Percentiles rank a stretch among this genome's conserved stretches.
phyloP scores from a whole-genome alignment of 2,888 invertebrate genomes.

The Hoplodrina blanda region DNA sequence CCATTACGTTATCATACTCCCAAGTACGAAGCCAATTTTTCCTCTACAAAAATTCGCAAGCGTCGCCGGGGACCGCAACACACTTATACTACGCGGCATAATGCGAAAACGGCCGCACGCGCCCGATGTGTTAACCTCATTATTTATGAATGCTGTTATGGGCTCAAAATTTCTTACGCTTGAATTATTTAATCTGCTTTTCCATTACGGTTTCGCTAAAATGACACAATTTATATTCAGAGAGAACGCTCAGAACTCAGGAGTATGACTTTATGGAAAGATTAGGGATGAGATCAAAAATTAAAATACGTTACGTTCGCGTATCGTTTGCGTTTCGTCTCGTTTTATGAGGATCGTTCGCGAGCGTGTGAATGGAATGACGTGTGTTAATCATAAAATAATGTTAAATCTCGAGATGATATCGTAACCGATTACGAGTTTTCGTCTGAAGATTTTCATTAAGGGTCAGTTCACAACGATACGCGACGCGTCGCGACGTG shows the following conservation, averaged over 20 bases:
- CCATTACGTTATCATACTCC: constrained; percentile 24
- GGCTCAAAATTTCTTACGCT: constrained; percentile 87
- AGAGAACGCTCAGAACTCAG: constrained; percentile 76
- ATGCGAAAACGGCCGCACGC: constrained; percentile 67
- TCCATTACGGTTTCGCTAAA: constrained; percentile 88
- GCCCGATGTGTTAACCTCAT: constrained; percentile 83
- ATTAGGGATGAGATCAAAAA: constrained; percentile 84
- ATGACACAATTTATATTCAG: constrained; percentile 89
- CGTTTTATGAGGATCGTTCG: constrained; percentile 50
- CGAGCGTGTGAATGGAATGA: constrained; percentile 41
- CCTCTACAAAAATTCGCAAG: constrained; percentile 24
- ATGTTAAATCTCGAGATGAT: constrained; percentile 8
- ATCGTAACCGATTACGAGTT: constrained; percentile 4
- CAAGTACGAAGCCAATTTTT: constrained; percentile 18
- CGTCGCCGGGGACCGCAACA: constrained; percentile 32
- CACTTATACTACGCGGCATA: constrained; percentile 60
- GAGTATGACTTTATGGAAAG: constrained; percentile 84
- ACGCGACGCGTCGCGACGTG: no score
- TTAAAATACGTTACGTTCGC: constrained; percentile 73
- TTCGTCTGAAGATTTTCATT: neutral
- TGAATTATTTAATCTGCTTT: constrained; percentile 90
- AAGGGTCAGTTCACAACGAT: no score
- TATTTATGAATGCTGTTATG: constrained; percentile 88
- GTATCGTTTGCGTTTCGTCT: constrained; percentile 51
- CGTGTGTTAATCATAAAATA: constrained; percentile 48